Conservation (phyloP, 2,888 invertebrate species). For the Rhopalosiphum nymphaeae region DNA sequence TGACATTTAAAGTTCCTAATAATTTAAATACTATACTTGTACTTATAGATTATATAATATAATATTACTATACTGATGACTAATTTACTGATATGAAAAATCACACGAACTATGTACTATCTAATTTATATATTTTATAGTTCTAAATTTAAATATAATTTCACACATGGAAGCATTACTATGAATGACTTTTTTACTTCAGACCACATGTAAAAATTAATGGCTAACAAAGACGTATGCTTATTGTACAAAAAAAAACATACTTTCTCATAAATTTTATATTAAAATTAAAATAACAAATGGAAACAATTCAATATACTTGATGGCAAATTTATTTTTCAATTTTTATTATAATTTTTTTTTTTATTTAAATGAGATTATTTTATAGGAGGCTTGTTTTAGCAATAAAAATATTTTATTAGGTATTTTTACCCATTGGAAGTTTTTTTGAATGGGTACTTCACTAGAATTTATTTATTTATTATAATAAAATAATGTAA, state of each 20-base stretch:
- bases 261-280: background rate
- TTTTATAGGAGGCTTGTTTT: background rate
- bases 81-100: background rate
- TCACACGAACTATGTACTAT: background rate
- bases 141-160: constrained; percentile 11
- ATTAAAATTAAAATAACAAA: background rate
- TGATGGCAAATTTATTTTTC: background rate
- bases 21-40: background rate
- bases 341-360: background rate
- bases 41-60: background rate
- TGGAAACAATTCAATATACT: too few relatives aligned
- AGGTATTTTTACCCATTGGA: background rate
- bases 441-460: background rate
- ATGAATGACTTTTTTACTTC: background rate
- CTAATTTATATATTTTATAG: background rate
- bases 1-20: constrained; percentile 44
- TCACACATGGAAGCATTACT: background rate
- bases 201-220: background rate
- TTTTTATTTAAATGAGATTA: background rate
- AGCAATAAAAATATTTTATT: background rate
- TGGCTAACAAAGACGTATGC: background rate
- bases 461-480: background rate
- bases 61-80: background rate
- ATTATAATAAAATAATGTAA: background rate
- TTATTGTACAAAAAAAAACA: background rate